phyloP scores from a whole-genome alignment of 2,797 vertebrate species.

The Nannoperca obscura region DNA sequence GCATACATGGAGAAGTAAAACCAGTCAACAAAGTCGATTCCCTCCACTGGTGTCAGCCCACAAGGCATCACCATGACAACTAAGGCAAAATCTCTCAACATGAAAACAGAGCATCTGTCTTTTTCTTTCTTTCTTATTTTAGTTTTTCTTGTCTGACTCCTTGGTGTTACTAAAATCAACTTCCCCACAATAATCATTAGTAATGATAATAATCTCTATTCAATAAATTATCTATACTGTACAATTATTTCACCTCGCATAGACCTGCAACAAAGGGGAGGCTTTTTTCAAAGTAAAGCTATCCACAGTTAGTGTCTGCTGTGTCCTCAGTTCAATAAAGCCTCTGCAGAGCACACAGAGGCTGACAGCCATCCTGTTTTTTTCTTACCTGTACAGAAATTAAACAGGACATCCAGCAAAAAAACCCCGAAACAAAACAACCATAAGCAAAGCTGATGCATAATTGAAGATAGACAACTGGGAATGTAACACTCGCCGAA shows the following conservation, averaged over 20 bases:
- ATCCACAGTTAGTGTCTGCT: constrained; percentile 60
- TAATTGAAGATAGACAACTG: constrained; percentile 72
- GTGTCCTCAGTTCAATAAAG: constrained; percentile 50
- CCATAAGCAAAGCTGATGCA: constrained; percentile 75
- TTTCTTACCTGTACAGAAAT: constrained; percentile 71
- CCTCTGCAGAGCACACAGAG: constrained; percentile 56
- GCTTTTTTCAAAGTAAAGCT: constrained; percentile 78
- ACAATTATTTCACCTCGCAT: constrained; percentile 82
- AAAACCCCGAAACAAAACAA: constrained; percentile 16
- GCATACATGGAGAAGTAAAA: constrained; percentile 79
- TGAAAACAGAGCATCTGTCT: constrained; percentile 77
- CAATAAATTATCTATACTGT: constrained; percentile 91
- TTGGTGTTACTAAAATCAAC: constrained; percentile 71
- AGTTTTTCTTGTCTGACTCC: constrained; percentile 53
- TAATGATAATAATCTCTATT: constrained; percentile 86
- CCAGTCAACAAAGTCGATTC: constrained; percentile 71
- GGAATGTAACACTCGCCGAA: constrained; percentile 73
- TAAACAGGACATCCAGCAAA: constrained; percentile 65
- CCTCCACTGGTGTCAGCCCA: constrained; percentile 77
- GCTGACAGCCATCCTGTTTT: constrained; percentile 50
- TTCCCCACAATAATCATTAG: constrained; percentile 80
- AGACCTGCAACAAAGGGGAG: constrained; percentile 76
- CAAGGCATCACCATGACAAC: constrained; percentile 88
- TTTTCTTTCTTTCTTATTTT: constrained; percentile 52
- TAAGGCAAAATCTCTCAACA: constrained; percentile 87